Base-by-base conservation (phyloP, 1,140 invertebrate species). In the Bombus fervidus region DNA sequence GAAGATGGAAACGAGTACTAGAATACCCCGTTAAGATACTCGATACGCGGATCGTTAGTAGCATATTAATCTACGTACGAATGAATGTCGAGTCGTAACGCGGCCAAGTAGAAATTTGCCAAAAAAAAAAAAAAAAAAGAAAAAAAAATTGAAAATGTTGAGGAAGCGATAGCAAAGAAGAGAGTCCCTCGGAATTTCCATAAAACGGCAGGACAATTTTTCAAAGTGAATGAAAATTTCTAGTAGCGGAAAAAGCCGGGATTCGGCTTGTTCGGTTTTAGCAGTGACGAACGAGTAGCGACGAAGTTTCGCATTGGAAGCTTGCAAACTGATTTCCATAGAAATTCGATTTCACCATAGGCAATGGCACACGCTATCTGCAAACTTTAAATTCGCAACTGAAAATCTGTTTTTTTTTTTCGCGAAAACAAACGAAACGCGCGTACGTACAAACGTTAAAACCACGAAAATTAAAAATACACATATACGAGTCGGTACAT, bases 271-370 rank as follows among this genome's bases (percentile, higher is more conserved):
- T 57, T 37, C n/a, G 47, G 41, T 83, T 83, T 57, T 53, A 18
- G 22, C 68, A 22, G 64, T 13, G 34, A 31, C 37, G 64, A 34
- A 22, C 10, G 75, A 47, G 47, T n/a, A 62, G 53, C 18, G 47
- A 53, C 18, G 18, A 53, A 72, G n/a, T 53, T 84, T 72, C 79
- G 18, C 74, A 72, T 79, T 53, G 34, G 10, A 84, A 47, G n/a
- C 43, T 28, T 53, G 81, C 25, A 34, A 41, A 5, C 22, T 84
- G 83, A 84, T 84, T 84, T 84, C 83, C 83, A 84, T 84, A 84
- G 83, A 84, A 71, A 84, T 84, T 79, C 66, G 83, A 47, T 79
- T 84, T 72, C 66, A 53, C 69, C 59, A 43, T 75, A 28, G 10
- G 31, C 72, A 53, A 37, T 39, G 57, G 15, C 25, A 28, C 13